phyloP scores from a whole-genome alignment of 2,113 vertebrate species.

The Lucifuga dentata region DNA sequence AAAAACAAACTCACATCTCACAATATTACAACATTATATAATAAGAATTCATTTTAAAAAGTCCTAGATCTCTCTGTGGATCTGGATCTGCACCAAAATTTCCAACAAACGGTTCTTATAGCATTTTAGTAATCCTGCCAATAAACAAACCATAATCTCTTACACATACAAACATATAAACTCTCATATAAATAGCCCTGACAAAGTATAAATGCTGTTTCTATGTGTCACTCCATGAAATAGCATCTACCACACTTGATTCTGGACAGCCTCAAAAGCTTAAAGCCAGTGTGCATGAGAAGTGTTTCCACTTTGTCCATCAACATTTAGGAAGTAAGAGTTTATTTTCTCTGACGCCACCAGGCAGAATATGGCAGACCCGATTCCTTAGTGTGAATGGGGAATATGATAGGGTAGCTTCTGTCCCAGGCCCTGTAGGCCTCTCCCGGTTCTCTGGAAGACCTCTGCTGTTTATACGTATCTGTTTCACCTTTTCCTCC shows the following conservation, averaged over 20 bases:
- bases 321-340: conserved; percentile 66
- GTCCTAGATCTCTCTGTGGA: too few relatives aligned
- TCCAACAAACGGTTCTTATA: too few relatives aligned
- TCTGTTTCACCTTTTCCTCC: conserved; percentile 80
- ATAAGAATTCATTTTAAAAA: too few relatives aligned
- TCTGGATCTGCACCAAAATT: too few relatives aligned
- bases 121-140: too few relatives aligned
- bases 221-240: neutral
- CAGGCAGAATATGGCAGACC: conserved; percentile 53
- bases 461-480: conserved; percentile 70
- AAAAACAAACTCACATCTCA: too few relatives aligned
- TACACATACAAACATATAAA: too few relatives aligned
- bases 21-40: too few relatives aligned
- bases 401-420: conserved; percentile 65
- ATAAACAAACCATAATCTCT: too few relatives aligned
- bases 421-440: conserved; percentile 65
- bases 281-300: conserved; percentile 30
- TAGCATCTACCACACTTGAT: neutral
- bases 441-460: conserved; percentile 43
- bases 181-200: too few relatives aligned
- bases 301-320: conserved; percentile 71
- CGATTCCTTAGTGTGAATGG: conserved; percentile 55
- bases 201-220: too few relatives aligned
- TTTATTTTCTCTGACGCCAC: conserved; percentile 77
- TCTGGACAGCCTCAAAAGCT: neutral